phyloP scores from a whole-genome alignment of 1,140 invertebrate species.

The Drosophila rufa region DNA sequence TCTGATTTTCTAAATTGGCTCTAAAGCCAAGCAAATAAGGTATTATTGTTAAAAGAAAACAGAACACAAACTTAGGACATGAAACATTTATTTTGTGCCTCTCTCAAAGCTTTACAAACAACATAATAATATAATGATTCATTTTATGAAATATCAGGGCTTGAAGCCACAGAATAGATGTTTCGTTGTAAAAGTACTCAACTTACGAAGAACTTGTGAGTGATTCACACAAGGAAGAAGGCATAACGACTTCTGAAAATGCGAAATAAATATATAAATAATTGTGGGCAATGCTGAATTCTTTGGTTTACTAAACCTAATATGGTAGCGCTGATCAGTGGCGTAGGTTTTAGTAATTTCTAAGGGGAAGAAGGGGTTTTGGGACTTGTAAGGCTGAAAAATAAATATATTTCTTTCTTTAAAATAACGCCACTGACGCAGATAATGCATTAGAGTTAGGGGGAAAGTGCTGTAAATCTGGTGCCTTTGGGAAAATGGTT shows the following conservation, averaged over 20 bases:
- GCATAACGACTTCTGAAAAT: conserved; percentile 68
- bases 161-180: conserved; percentile 1
- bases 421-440: background rate
- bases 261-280: conserved; percentile 26
- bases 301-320: background rate
- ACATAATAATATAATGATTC: too few species aligned
- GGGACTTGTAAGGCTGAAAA: background rate
- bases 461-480: background rate
- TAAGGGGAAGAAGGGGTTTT: background rate
- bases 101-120: background rate
- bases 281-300: background rate
- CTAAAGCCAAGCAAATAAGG: conserved; percentile 20
- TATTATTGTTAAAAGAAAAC: background rate
- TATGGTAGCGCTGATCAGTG: background rate
- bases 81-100: conserved; percentile 7
- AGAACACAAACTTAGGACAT: too few species aligned
- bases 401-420: too few species aligned
- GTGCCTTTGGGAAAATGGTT: background rate
- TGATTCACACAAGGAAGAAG: conserved; percentile 62
- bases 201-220: conserved; percentile 62
- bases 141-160: background rate
- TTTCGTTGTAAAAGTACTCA: conserved; percentile 4
- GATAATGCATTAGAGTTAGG: background rate
- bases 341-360: background rate
- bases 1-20: conserved; percentile 39